These are phyloP conservation scores for Epizoanthus stellaris DNA, from an alignment of 92 coral and sea anemone species.

Conservation along the genomic window DNA sequence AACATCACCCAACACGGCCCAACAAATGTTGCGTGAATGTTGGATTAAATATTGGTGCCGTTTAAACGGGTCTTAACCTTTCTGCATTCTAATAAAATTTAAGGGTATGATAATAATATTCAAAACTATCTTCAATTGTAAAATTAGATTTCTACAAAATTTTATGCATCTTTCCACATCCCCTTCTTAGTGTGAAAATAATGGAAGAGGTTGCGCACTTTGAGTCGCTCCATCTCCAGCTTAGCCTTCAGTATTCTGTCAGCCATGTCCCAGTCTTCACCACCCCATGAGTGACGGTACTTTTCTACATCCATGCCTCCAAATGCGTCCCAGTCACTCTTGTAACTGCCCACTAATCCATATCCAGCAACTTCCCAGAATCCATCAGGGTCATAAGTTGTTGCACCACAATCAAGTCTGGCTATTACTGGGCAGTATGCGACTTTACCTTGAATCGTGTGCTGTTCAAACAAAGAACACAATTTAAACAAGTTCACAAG, in stretches of 20 bases:
- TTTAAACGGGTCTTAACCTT: too few relatives aligned
- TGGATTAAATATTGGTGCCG: too few relatives aligned
- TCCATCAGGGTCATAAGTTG: constrained; percentile 62
- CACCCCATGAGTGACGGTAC: constrained; percentile 88
- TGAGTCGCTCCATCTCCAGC: constrained; percentile 80
- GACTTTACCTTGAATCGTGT: constrained; percentile 71
- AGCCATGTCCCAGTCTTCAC: constrained; percentile 92
- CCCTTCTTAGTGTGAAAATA: constrained; percentile 86
- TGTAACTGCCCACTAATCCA: constrained; percentile 86
- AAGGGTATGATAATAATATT: too few relatives aligned
- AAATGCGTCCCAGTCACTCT: constrained; percentile 93
- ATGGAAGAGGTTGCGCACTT: constrained; percentile 76
- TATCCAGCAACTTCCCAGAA: constrained; percentile 87
- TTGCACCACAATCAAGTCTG: constrained; percentile 80
- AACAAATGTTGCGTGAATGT: too few relatives aligned
- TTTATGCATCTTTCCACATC: constrained; percentile 75
- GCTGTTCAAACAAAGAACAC: constrained; percentile 53
- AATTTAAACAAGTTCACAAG: background rate
- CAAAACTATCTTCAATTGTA: too few relatives aligned
- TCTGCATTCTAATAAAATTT: too few relatives aligned
- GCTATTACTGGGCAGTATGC: constrained; percentile 72
- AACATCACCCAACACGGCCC: too few relatives aligned
- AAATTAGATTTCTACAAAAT: background rate
- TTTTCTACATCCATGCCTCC: constrained; percentile 92
- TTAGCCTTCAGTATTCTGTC: constrained; percentile 86